A percentile compares a stretch with the other conserved stretches of the same genome.
phyloP scores from a whole-genome alignment of 2,888 invertebrate genomes.

The Morinoia aosen region DNA sequence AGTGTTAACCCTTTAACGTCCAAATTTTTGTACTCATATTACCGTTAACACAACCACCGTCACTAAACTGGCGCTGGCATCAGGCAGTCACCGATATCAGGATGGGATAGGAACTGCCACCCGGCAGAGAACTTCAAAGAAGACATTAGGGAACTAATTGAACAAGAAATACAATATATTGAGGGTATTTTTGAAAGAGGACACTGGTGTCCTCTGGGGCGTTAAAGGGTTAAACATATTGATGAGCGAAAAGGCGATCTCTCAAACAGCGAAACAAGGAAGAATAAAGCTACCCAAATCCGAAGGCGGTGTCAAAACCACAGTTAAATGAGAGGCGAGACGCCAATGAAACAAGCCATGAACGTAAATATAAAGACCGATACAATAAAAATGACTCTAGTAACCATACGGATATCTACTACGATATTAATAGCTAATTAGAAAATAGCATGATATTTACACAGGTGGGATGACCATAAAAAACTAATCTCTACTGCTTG shows the following conservation, averaged over 20 bases:
- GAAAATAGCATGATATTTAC: slow-evolving; percentile 43
- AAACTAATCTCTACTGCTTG: slow-evolving; percentile 7
- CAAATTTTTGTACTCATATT: too few species aligned
- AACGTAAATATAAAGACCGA: not conserved
- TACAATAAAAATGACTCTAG: slow-evolving; percentile 31
- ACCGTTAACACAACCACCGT: too few species aligned
- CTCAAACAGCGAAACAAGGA: not conserved
- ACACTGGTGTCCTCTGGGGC: too few species aligned
- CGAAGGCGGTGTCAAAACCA: not conserved
- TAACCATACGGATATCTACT: slow-evolving; percentile 23
- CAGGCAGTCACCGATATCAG: too few species aligned
- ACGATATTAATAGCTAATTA: slow-evolving; percentile 9
- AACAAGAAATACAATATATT: too few species aligned
- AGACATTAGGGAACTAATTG: too few species aligned
- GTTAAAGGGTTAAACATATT: not conserved
- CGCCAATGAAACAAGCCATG: not conserved
- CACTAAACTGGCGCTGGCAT: too few species aligned
- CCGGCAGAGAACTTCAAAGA: too few species aligned
- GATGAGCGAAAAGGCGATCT: not conserved
- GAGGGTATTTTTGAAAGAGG: too few species aligned
- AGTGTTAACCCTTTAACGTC: too few species aligned
- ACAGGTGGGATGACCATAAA: slow-evolving; percentile 49
- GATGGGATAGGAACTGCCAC: too few species aligned
- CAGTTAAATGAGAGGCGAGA: too few species aligned
- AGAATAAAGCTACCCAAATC: not conserved